These are phyloP conservation scores for Brachionus koreanus DNA, from an alignment of 1,140 invertebrate genomes.

Conservation along the genomic window DNA sequence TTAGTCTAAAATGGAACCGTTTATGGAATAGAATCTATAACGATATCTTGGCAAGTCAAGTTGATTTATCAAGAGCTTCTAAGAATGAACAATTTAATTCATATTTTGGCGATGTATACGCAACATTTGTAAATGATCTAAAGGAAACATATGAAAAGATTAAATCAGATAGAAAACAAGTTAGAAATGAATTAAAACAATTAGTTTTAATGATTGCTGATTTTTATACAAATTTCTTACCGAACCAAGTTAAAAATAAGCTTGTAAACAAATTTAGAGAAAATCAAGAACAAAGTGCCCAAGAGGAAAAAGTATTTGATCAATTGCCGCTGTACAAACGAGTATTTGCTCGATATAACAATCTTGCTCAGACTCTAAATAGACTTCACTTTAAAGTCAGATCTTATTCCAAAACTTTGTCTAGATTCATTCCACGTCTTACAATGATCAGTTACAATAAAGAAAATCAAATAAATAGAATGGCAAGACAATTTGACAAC, in stretches of 20 bases:
- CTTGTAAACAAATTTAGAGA: not conserved
- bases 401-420: not conserved
- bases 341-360: not conserved
- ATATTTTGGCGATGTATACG: conserved; percentile 29
- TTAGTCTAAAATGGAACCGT: conserved; percentile 16
- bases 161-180: not conserved
- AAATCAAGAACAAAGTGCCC: not conserved
- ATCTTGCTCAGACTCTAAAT: not conserved
- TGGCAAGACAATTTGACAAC: not conserved
- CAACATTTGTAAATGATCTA: not conserved
- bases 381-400: not conserved
- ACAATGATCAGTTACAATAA: not conserved
- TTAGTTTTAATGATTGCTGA: not conserved
- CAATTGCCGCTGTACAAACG: not conserved
- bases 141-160: not conserved
- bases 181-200: not conserved
- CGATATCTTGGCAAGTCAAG: not conserved
- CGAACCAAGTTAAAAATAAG: not conserved
- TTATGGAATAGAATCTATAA: conserved; percentile 6
- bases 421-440: not conserved
- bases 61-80: not conserved
- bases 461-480: not conserved
- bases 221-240: not conserved
- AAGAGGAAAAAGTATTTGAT: not conserved
- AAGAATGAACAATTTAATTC: conserved; percentile 14